A percentile compares a stretch with the other conserved stretches of the same genome.
phyloP scores from a whole-genome alignment of 1,140 invertebrate genomes.

The Phymorhynchus buccinoides region DNA sequence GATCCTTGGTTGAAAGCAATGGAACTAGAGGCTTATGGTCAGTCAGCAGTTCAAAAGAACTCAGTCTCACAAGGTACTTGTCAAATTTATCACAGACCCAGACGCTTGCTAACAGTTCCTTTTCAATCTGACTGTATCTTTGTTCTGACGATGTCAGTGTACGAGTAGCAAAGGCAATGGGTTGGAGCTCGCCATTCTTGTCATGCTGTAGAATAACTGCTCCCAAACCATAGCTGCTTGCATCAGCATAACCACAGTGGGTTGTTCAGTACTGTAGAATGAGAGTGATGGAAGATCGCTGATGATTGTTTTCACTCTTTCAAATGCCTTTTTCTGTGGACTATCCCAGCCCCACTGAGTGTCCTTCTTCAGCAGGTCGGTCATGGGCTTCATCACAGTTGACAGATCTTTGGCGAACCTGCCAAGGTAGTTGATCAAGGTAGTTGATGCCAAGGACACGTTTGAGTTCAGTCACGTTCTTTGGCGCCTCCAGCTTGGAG shows the following conservation, averaged over 20 bases:
- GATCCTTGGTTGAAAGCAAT: slow-evolving; percentile 39
- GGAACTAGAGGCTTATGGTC: slow-evolving; percentile 69
- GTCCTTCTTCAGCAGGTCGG: slow-evolving; percentile 40
- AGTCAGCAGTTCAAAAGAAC: slow-evolving; percentile 52
- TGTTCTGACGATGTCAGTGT: slow-evolving; percentile 64
- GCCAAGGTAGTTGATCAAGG: slow-evolving; percentile 38
- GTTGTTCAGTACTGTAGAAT: too few relatives aligned
- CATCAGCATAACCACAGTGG: too few relatives aligned
- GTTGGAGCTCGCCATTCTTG: slow-evolving; percentile 24
- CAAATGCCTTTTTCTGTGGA: slow-evolving; percentile 36
- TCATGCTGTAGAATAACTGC: slow-evolving; percentile 43
- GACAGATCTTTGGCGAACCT: slow-evolving; percentile 43
- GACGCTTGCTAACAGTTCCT: slow-evolving; percentile 75
- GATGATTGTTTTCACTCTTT: slow-evolving; percentile 41
- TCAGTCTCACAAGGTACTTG: background rate
- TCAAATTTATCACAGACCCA: slow-evolving; percentile 57
- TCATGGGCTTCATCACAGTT: slow-evolving; percentile 40
- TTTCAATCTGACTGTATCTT: slow-evolving; percentile 76
- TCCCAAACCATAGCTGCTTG: slow-evolving; percentile 53
- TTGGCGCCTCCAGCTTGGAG: slow-evolving; percentile 60
- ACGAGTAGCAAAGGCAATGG: slow-evolving; percentile 51
- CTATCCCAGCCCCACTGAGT: slow-evolving; percentile 37
- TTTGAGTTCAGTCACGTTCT: slow-evolving; percentile 30
- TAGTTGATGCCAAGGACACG: slow-evolving; percentile 28
- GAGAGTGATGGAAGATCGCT: too few relatives aligned